Base-by-base conservation (phyloP, 2,797 vertebrate species). In the Dendrocincla fuliginosa region DNA sequence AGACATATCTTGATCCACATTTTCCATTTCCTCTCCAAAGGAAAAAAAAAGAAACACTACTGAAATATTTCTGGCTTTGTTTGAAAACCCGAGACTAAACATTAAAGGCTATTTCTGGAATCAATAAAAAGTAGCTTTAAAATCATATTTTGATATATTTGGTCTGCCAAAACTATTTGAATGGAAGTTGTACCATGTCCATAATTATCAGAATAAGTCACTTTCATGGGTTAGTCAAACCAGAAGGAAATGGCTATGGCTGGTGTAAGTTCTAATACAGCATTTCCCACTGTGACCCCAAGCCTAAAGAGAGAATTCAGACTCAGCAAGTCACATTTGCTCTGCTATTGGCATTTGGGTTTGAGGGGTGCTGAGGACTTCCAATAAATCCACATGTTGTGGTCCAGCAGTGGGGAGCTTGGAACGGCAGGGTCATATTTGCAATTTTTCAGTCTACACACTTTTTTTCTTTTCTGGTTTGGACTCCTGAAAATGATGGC, bases 11-110 rank as follows among this genome's bases (percentile, higher is more conserved):
- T 28, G 49, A 71, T 83, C 39, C 19, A 20, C 67, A 84, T 75
- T 85, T 84, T 90, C n/a, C 16, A 83, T 92, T 90, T 95, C 64
- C 49, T 81, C 35, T 84, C 37, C 47, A 84, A 84, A 92, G 10
- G 7, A 59, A 83, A 67, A 64, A 60, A 60, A 28, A 68, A 70
- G 81, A 80, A 47, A 35, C 16, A 13, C 22, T 89, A 65, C n/a
- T 75, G 24, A 86, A 87, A 56, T 75, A 77, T 46, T 88, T 91
- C 83, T 80, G 78, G 39, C 53, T 94, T 81, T 87, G 42, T 69
- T 78, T 93, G 49, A 95, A 96, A 96, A 80, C 17, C 63, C 83
- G 37, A 91, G 46, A 70, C 47, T 75, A 90, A 95, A 95, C 50
- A 71, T 52, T 78, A 73, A 89, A 90, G 52, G 75, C 69, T 73